Percentiles rank a stretch among this genome's conserved stretches.
phyloP scores from a whole-genome alignment of 2,888 invertebrate species.

The Stenolophus ochropezus region DNA sequence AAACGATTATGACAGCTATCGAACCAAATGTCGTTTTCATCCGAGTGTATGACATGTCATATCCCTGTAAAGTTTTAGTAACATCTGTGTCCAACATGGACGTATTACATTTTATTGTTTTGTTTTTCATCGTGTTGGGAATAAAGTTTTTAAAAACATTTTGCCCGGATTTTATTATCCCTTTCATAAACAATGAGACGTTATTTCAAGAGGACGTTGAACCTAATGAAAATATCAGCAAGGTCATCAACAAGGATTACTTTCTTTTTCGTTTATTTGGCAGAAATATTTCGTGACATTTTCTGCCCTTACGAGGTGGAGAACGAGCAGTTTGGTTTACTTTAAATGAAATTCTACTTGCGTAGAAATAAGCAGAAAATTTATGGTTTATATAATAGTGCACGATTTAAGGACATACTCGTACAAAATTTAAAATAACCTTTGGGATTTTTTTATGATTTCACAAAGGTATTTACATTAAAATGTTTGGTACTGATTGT shows the following conservation, averaged over 20 bases:
- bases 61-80: constrained; percentile 21
- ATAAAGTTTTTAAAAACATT: neutral
- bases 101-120: constrained; percentile 27
- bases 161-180: neutral
- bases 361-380: no score
- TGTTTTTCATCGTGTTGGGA: constrained; percentile 10
- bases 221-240: neutral
- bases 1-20: neutral
- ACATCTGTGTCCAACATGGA: constrained; percentile 20
- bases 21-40: constrained; percentile 11
- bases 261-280: neutral
- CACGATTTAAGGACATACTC: no score
- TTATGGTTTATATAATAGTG: no score
- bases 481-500: no score
- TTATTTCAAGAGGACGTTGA: neutral
- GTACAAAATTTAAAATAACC: no score
- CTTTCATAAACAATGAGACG: neutral
- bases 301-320: neutral
- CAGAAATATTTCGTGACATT: neutral
- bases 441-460: no score
- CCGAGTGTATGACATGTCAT: constrained; percentile 1
- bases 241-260: neutral
- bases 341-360: neutral
- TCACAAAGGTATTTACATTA: no score
- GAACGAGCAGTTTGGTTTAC: neutral